Conservation (phyloP, 1,140 invertebrate genomes). For the Magallana gigas region DNA sequence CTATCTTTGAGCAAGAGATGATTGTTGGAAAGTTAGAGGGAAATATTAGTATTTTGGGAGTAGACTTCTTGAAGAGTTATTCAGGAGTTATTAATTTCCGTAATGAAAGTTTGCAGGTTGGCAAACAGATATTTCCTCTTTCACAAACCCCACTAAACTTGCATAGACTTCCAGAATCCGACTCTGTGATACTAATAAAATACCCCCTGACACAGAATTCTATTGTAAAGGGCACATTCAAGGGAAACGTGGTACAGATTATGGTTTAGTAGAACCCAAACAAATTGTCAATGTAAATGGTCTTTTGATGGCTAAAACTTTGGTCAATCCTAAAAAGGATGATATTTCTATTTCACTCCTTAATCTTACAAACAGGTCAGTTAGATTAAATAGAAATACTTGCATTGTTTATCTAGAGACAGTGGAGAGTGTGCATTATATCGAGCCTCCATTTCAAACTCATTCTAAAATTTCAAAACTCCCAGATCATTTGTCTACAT, state of each 20-base stretch:
- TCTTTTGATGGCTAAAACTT: slow-evolving; percentile 2
- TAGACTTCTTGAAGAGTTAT: slow-evolving; percentile 14
- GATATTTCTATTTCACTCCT: neutral
- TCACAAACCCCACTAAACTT: neutral
- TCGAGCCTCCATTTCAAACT: neutral
- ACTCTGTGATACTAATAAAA: slow-evolving; percentile 10
- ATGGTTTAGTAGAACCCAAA: neutral
- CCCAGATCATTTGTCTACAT: neutral
- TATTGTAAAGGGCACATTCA: neutral
- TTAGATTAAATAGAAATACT: neutral
- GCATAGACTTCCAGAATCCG: neutral
- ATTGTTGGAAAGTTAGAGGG: neutral
- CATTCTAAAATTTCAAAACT: neutral
- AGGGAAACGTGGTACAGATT: neutral
- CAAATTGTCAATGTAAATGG: neutral
- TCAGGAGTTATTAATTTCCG: neutral
- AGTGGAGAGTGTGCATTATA: neutral
- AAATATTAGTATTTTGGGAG: slow-evolving; percentile 19
- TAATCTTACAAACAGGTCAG: neutral
- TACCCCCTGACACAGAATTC: slow-evolving; percentile 24
- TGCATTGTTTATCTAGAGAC: neutral
- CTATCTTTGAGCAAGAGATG: neutral
- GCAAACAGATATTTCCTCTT: neutral
- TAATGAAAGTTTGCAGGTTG: neutral
- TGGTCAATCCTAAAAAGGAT: neutral